These are phyloP conservation scores for Temnothorax longispinosus DNA, from an alignment of 1,140 invertebrate genomes.

Conservation along the genomic window DNA sequence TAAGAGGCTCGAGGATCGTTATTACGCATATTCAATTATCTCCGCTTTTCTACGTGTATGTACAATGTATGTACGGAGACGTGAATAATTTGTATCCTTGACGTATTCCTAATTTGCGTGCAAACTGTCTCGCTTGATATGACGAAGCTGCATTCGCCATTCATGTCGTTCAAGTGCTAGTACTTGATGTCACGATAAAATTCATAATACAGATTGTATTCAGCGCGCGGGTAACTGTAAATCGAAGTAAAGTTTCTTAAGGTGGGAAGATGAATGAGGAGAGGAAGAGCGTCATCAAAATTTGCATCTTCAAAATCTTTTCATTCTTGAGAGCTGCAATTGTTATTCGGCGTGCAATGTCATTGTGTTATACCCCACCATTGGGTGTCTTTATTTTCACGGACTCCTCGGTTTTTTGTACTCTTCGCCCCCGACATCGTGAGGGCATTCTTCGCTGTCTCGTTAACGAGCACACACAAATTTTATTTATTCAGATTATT, in stretches of 20 bases:
- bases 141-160: conserved; percentile 12
- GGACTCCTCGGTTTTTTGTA: neutral
- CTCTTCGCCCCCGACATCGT: neutral
- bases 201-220: conserved; percentile 27
- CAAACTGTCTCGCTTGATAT: conserved; percentile 2
- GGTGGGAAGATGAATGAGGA: neutral
- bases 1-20: neutral
- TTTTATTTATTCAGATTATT: conserved; percentile 47
- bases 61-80: neutral
- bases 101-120: conserved; percentile 22
- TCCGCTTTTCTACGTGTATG: neutral
- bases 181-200: conserved; percentile 27
- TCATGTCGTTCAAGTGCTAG: neutral
- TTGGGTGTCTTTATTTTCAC: conserved; percentile 28
- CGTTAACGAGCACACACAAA: conserved; percentile 16
- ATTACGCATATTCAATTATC: neutral
- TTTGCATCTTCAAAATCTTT: conserved; percentile 44
- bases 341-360: conserved; percentile 15
- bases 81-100: neutral
- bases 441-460: neutral
- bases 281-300: conserved; percentile 8
- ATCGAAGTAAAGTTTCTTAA: neutral
- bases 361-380: conserved; percentile 14
- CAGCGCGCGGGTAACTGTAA: conserved; percentile 32
- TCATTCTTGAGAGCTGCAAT: neutral